These are phyloP conservation scores for Trichonephila clavipes DNA, from an alignment of 1,140 invertebrate species.

Conservation along the genomic window DNA sequence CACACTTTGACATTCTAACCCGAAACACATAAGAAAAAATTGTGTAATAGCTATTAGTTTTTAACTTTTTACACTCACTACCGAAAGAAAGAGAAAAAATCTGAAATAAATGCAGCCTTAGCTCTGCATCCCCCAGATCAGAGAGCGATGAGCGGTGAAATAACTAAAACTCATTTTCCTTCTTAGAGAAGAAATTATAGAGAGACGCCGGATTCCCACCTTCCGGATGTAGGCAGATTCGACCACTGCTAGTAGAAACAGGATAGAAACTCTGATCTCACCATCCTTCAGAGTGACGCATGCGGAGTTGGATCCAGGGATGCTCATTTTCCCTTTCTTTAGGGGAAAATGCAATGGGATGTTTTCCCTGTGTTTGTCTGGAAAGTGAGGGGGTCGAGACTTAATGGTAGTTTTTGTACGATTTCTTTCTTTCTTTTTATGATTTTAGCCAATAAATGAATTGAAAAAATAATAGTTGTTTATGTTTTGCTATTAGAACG, in stretches of 20 bases:
- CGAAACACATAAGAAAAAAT: neutral
- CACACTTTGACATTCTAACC: slow-evolving; percentile 2
- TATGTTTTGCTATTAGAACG: too few species aligned
- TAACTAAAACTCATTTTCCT: neutral
- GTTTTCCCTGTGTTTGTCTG: neutral
- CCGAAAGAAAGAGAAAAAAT: neutral
- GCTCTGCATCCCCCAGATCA: neutral
- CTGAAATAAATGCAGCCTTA: neutral
- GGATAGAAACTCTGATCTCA: slow-evolving; percentile 25
- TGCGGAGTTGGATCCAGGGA: slow-evolving; percentile 26
- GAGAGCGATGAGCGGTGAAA: slow-evolving; percentile 19
- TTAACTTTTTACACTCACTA: neutral
- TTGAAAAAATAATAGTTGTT: neutral
- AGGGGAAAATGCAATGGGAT: slow-evolving; percentile 44
- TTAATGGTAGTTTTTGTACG: slow-evolving; percentile 15
- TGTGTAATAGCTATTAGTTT: neutral
- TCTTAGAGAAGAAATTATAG: neutral
- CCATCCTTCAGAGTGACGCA: slow-evolving; percentile 40
- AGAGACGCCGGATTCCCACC: neutral
- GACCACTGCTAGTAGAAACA: slow-evolving; percentile 50
- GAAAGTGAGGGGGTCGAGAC: neutral
- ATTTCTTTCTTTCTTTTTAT: neutral
- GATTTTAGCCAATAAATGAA: neutral
- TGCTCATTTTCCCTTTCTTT: slow-evolving; percentile 63
- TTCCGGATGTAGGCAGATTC: slow-evolving; percentile 32